A percentile compares a stretch with the other conserved stretches of the same genome.
Conservation (phyloP, 2,888 invertebrate genomes). For the Megalurothrips usitatus region DNA sequence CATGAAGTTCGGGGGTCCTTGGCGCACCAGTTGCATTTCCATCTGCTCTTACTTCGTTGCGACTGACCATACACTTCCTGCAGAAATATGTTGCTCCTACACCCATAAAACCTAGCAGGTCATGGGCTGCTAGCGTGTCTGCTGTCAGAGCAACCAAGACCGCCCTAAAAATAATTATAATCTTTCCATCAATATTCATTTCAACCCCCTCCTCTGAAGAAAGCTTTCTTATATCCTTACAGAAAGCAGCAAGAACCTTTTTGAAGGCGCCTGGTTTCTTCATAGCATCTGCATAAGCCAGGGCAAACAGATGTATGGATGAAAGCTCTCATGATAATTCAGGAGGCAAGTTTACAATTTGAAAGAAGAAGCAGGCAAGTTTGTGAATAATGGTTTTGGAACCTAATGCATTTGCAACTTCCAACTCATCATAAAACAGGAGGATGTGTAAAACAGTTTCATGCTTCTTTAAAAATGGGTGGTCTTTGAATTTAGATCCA, state of each 20-base stretch:
- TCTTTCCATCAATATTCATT: not conserved
- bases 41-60: not conserved
- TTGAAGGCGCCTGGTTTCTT: not conserved
- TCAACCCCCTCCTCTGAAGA: not conserved
- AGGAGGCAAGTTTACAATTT: not conserved
- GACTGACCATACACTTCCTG: too few relatives aligned
- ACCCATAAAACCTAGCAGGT: too few relatives aligned
- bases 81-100: too few relatives aligned
- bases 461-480: not conserved
- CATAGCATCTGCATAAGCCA: not conserved
- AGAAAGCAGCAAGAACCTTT: not conserved
- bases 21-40: not conserved
- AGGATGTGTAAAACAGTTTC: not conserved
- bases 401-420: not conserved
- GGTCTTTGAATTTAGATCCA: not conserved
- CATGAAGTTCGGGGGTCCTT: not conserved
- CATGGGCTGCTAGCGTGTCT: too few relatives aligned
- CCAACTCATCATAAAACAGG: too few relatives aligned
- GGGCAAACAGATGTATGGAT: not conserved
- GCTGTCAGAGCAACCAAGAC: too few relatives aligned
- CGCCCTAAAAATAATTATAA: too few relatives aligned
- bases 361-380: not conserved
- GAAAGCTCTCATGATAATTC: not conserved
- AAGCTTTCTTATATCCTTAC: not conserved
- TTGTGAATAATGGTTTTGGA: constrained; percentile 1